These are phyloP conservation scores for Zophobas morio DNA, from an alignment of 1,140 invertebrate species.

Conservation along the genomic window DNA sequence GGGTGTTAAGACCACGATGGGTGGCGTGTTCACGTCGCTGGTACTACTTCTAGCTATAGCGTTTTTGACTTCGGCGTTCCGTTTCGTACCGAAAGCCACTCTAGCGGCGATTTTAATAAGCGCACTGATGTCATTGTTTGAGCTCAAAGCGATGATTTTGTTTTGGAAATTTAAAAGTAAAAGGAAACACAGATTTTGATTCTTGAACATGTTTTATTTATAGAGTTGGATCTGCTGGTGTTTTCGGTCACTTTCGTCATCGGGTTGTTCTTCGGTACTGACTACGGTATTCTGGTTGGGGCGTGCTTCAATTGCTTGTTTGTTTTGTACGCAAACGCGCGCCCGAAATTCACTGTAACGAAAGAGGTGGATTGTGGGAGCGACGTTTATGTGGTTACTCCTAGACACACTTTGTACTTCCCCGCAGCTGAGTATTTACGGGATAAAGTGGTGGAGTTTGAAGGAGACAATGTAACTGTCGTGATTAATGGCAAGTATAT, in stretches of 20 bases:
- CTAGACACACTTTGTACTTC: constrained; percentile 77
- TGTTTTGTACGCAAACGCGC: constrained; percentile 77
- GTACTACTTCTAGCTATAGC: constrained; percentile 82
- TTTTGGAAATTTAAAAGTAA: constrained; percentile 88
- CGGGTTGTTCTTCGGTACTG: constrained; percentile 76
- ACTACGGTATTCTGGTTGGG: constrained; percentile 83
- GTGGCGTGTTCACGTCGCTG: constrained; percentile 84
- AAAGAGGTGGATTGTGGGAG: constrained; percentile 53
- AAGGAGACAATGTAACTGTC: constrained; percentile 65
- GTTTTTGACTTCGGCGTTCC: constrained; percentile 88
- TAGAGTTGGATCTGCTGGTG: too few relatives aligned
- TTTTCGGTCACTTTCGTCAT: constrained; percentile 75
- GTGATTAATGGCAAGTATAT: constrained; percentile 75
- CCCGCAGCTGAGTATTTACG: constrained; percentile 78
- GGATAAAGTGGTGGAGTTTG: constrained; percentile 67
- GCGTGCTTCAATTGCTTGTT: constrained; percentile 78
- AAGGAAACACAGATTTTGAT: too few relatives aligned
- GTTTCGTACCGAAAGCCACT: constrained; percentile 84
- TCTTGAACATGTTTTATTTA: too few relatives aligned
- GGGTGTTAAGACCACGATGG: constrained; percentile 85
- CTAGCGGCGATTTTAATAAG: constrained; percentile 89
- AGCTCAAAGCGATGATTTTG: constrained; percentile 82
- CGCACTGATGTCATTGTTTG: constrained; percentile 92
- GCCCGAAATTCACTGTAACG: constrained; percentile 71
- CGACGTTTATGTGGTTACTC: constrained; percentile 71